These are phyloP conservation scores for Heliothis subflexa DNA, from an alignment of 1,140 invertebrate species.

Conservation along the genomic window DNA sequence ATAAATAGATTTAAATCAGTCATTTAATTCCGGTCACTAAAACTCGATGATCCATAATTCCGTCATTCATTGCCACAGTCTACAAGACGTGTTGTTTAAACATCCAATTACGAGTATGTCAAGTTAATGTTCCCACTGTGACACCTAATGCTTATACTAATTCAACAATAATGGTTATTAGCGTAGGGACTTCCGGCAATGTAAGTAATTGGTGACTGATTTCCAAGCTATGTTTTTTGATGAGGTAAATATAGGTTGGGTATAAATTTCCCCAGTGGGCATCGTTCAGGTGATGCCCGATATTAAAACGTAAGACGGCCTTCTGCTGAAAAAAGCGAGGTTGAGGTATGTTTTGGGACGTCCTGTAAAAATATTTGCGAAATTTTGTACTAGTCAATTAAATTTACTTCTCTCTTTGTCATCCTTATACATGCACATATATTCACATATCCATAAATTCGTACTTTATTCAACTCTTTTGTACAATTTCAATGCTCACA, in stretches of 20 bases:
- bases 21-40: not conserved
- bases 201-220: constrained; percentile 40
- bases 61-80: constrained; percentile 1
- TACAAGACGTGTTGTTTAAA: constrained; percentile 25
- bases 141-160: constrained; percentile 54
- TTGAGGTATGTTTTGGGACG: not conserved
- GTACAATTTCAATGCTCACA: too few relatives aligned
- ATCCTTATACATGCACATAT: too few relatives aligned
- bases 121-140: constrained; percentile 56
- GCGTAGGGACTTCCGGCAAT: constrained; percentile 17
- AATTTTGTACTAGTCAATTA: not conserved
- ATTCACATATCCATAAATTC: too few relatives aligned
- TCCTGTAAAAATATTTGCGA: too few relatives aligned
- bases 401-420: too few relatives aligned
- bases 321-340: not conserved
- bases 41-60: constrained; percentile 11
- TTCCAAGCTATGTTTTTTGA: constrained; percentile 35
- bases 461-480: too few relatives aligned
- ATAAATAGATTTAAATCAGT: not conserved
- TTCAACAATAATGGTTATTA: constrained; percentile 52
- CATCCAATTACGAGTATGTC: constrained; percentile 49
- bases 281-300: not conserved
- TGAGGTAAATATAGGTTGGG: constrained; percentile 13
- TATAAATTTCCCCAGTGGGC: not conserved
- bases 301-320: not conserved